Evolutionary conservation across 2,888 invertebrate genomes (phyloP), one percentile per base, ranked within the genome.

Genomic region (Synergus umbraculus): DNA sequence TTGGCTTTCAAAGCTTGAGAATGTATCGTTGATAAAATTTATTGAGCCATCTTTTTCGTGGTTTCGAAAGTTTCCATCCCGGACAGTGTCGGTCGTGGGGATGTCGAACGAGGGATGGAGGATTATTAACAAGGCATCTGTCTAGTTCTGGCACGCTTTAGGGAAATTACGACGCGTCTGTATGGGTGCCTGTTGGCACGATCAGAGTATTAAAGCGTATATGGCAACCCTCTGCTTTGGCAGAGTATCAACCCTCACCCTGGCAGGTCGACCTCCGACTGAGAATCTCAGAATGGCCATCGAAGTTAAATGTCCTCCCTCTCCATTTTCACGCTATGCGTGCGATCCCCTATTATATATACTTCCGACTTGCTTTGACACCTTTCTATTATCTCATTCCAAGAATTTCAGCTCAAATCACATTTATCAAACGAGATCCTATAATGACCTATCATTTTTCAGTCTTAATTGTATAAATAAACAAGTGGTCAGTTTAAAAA

Each of bases 121-220:
- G 84, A 82, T 83, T 86, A 86, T 86, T 86, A 86, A 86, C 84
- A 86, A 86, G 86, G 82, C 86, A 86, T 86, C 84, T 84, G 83
- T 86, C 86, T 84, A 83, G 83, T 83, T 83, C 83, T 84, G 84
- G 84, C 86, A 82, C 85, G 79, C 83, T 82, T 83, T 76, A 78
- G 80, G 78, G 82, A 80, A 85, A 82, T 84, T 86, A 83, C 81
- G 84, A 82, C 79, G 83, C 84, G 78, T 76, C 80, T 83, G 78
- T 83, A 85, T 82, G 79, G 82, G 78, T 83, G 77, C 73, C 81
- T 77, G 79, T 87, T 87, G 87, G 86, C 86, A 87, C 84, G 83
- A 77, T 78, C 79, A 49, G 81, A 80, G 83, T 85, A 87, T 87
- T 87, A 86, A 86, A 84, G 85, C 81, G 78, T 83, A 84, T 82